phyloP scores from a whole-genome alignment of 1,140 invertebrate genomes.

The Camponotus pennsylvanicus region DNA sequence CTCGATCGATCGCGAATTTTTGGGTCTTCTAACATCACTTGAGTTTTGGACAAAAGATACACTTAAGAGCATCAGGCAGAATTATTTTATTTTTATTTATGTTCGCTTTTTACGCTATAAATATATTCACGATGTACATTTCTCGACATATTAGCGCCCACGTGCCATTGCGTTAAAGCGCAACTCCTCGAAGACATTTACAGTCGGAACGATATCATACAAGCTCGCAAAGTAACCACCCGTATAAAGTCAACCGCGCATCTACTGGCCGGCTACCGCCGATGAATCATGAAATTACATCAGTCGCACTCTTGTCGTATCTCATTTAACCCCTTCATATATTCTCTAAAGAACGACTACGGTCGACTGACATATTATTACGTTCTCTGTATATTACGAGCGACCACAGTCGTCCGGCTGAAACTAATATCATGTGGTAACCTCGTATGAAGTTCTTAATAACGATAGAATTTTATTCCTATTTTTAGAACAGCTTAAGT shows the following conservation, averaged over 20 bases:
- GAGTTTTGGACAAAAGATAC: constrained; percentile 54
- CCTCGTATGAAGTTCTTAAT: constrained; percentile 4
- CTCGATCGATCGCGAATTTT: constrained; percentile 80
- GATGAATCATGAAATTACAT: constrained; percentile 55
- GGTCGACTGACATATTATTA: constrained; percentile 40
- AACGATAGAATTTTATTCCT: constrained; percentile 5
- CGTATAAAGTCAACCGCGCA: constrained; percentile 17
- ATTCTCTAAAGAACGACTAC: constrained; percentile 30
- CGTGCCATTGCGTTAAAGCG: constrained; percentile 15
- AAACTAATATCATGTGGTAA: constrained; percentile 11
- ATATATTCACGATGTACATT: constrained; percentile 31
- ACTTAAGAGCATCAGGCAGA: not conserved
- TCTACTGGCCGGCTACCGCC: constrained; percentile 22
- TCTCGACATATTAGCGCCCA: constrained; percentile 49
- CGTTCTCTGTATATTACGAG: constrained; percentile 9
- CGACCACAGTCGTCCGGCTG: not conserved
- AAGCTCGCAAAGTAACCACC: constrained; percentile 23
- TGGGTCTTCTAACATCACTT: constrained; percentile 72
- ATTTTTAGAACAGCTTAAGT: not conserved
- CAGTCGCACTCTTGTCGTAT: constrained; percentile 35
- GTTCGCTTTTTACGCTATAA: constrained; percentile 6
- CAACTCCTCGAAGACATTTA: constrained; percentile 23
- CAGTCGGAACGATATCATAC: constrained; percentile 28
- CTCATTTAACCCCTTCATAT: constrained; percentile 36
- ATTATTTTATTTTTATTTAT: not conserved